Conservation (phyloP, 2,797 vertebrate genomes). For the Serranus cabrilla region DNA sequence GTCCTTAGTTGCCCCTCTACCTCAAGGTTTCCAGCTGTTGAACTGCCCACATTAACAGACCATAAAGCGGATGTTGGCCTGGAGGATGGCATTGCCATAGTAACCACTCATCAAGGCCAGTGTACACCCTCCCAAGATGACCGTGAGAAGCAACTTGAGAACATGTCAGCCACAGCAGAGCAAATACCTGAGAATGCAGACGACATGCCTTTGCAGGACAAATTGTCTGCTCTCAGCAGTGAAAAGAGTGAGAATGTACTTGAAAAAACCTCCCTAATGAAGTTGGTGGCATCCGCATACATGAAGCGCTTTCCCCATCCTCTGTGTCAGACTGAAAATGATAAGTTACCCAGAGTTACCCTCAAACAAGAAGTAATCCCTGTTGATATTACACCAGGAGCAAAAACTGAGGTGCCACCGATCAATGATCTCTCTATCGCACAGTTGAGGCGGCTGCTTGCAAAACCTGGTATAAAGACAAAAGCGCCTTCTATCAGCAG, state of each 20-base stretch:
- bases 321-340: conserved; percentile 32
- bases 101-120: conserved; percentile 53
- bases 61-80: conserved; percentile 44
- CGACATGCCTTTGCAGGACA: conserved; percentile 37
- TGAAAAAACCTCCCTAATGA: conserved; percentile 78
- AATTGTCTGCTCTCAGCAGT: conserved; percentile 28
- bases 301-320: conserved; percentile 69
- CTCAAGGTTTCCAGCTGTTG: conserved; percentile 57
- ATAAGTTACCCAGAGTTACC: conserved; percentile 29
- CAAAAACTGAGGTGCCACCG: conserved; percentile 22
- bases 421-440: conserved; percentile 65
- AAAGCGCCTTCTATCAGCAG: conserved; percentile 75
- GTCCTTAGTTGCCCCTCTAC: conserved; percentile 54
- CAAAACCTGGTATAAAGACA: conserved; percentile 69
- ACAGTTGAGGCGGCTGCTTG: conserved; percentile 75
- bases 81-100: conserved; percentile 47
- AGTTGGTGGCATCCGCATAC: conserved; percentile 84
- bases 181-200: conserved; percentile 39
- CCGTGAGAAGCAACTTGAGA: conserved; percentile 47
- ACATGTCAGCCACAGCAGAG: conserved; percentile 36
- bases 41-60: conserved; percentile 39
- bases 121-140: conserved; percentile 32
- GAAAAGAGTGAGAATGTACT: conserved; percentile 38
- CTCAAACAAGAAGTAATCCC: conserved; percentile 77
- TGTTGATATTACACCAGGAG: conserved; percentile 64